phyloP scores from a whole-genome alignment of 2,888 invertebrate genomes.

The Celastrina argiolus region DNA sequence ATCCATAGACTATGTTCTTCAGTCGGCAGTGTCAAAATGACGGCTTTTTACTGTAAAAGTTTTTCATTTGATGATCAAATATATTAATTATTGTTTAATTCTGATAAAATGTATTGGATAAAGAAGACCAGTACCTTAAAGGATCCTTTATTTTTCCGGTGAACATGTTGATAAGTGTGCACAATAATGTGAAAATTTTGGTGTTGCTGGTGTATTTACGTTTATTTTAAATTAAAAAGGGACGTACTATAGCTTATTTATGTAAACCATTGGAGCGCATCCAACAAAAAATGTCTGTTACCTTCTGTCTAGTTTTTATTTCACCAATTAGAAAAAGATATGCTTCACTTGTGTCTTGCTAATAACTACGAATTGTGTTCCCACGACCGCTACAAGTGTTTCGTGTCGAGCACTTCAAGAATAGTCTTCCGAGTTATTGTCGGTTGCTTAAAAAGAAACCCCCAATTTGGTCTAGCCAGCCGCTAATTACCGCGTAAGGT shows the following conservation, averaged over 20 bases:
- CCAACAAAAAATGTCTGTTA: neutral
- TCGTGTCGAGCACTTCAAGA: neutral
- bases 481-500: conserved; percentile 15
- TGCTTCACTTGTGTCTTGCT: neutral
- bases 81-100: too few relatives aligned
- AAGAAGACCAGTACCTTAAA: too few relatives aligned
- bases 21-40: too few relatives aligned
- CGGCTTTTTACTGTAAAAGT: too few relatives aligned
- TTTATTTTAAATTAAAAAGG: too few relatives aligned
- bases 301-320: neutral
- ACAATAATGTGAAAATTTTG: too few relatives aligned
- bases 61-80: too few relatives aligned
- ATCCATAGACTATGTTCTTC: too few relatives aligned
- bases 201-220: too few relatives aligned
- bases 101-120: too few relatives aligned
- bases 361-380: conserved; percentile 1
- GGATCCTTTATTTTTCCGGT: too few relatives aligned
- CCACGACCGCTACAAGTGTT: neutral
- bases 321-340: neutral
- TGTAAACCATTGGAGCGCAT: neutral
- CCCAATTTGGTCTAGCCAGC: conserved; percentile 18
- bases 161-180: too few relatives aligned
- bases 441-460: conserved; percentile 16
- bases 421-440: conserved; percentile 11
- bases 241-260: neutral